Percentiles rank a stretch among this genome's conserved stretches.
phyloP scores from a whole-genome alignment of 2,888 invertebrate genomes.

The Brassicogethes aeneus region DNA sequence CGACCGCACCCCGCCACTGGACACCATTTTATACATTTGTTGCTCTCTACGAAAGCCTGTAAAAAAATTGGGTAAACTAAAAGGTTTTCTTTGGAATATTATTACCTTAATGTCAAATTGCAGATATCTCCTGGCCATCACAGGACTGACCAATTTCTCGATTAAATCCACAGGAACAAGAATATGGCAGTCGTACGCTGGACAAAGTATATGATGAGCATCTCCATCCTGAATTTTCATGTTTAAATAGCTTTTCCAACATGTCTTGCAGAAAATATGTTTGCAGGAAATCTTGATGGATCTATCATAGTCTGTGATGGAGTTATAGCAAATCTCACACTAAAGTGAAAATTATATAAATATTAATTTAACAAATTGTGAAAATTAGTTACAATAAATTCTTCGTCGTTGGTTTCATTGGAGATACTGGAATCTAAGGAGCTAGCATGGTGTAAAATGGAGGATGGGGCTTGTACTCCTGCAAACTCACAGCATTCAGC shows the following conservation, averaged over 20 bases:
- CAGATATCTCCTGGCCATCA: constrained; percentile 55
- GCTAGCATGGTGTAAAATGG: constrained; percentile 38
- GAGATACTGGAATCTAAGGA: constrained; percentile 37
- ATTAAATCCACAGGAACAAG: constrained; percentile 58
- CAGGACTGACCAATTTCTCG: constrained; percentile 55
- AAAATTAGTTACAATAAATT: constrained; percentile 36
- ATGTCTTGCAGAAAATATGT: constrained; percentile 53
- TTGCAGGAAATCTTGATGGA: constrained; percentile 51
- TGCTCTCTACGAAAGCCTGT: constrained; percentile 61
- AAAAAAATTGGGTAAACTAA: constrained; percentile 9
- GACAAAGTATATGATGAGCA: constrained; percentile 56
- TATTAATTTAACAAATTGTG: no score
- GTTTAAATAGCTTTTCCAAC: constrained; percentile 58
- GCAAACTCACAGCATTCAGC: constrained; percentile 55
- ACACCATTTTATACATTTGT: constrained; percentile 62
- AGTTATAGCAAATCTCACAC: constrained; percentile 53
- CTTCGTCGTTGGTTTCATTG: constrained; percentile 29
- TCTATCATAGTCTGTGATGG: constrained; percentile 42
- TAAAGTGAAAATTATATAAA: constrained; percentile 29
- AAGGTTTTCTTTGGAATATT: background rate
- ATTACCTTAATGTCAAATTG: constrained; percentile 60
- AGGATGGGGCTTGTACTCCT: constrained; percentile 54
- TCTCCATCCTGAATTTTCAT: constrained; percentile 58
- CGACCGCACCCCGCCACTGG: constrained; percentile 58
- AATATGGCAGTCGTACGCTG: constrained; percentile 53